phyloP scores from a whole-genome alignment of 2,888 invertebrate species.

The Lissocephala sabroskyi region DNA sequence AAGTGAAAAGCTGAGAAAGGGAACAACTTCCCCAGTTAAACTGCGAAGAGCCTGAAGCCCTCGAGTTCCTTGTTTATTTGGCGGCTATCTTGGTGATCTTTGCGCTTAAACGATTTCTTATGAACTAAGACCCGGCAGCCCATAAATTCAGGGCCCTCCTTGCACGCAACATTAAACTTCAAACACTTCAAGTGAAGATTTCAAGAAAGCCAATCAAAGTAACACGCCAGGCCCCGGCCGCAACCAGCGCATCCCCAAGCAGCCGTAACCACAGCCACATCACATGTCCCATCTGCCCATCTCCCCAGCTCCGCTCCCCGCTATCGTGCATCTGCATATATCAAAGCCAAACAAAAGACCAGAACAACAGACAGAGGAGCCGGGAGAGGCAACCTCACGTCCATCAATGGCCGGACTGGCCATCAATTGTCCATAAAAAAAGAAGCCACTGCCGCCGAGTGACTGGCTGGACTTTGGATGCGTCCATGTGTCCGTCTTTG shows the following conservation, averaged over 20 bases:
- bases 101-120: no score
- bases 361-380: background rate
- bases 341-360: slow-evolving; percentile 25
- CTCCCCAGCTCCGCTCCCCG: no score
- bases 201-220: slow-evolving; percentile 42
- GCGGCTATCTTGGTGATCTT: no score
- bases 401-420: slow-evolving; percentile 28
- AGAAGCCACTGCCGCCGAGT: slow-evolving; percentile 10
- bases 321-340: slow-evolving; percentile 3
- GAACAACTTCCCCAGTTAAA: no score
- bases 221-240: slow-evolving; percentile 6
- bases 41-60: no score
- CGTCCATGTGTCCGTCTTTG: no score
- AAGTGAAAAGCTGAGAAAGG: no score
- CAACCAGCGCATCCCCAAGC: background rate
- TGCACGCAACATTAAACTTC: slow-evolving; percentile 31
- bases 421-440: slow-evolving; percentile 41
- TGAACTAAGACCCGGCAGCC: no score
- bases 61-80: no score
- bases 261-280: background rate
- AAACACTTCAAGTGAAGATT: slow-evolving; percentile 44
- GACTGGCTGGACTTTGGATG: slow-evolving; percentile 36
- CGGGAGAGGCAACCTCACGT: slow-evolving; percentile 12
- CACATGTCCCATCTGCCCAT: no score
- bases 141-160: no score